Conservation (phyloP, 2,888 invertebrate genomes). For the Apeira syringaria region DNA sequence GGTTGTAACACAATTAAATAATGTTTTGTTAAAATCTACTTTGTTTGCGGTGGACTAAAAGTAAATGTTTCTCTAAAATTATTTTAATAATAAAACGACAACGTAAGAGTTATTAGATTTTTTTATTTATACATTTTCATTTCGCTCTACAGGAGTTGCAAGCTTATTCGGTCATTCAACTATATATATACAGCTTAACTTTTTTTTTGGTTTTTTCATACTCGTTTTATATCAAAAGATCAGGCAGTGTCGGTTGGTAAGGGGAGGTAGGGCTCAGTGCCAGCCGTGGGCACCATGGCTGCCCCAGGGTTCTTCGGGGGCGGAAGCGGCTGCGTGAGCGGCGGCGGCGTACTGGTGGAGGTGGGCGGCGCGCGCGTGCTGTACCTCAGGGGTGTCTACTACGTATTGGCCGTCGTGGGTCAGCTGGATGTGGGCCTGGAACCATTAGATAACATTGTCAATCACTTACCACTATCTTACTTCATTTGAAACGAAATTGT, state of each 20-base stretch:
- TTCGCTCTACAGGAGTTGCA: constrained; percentile 72
- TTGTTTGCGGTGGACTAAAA: too few species aligned
- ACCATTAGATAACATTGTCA: not conserved
- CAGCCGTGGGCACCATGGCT: constrained; percentile 60
- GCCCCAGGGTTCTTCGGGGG: constrained; percentile 75
- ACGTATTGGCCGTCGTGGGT: constrained; percentile 80
- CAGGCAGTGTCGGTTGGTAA: constrained; percentile 56
- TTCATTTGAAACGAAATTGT: too few species aligned
- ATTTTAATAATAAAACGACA: constrained; percentile 33
- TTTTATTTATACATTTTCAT: constrained; percentile 73
- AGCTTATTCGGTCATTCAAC: constrained; percentile 65
- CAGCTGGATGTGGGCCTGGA: constrained; percentile 75
- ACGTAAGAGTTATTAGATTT: constrained; percentile 61
- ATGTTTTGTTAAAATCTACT: too few species aligned
- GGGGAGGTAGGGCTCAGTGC: constrained; percentile 63
- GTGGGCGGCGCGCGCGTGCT: constrained; percentile 75
- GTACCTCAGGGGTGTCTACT: constrained; percentile 77
- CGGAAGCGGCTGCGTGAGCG: constrained; percentile 72
- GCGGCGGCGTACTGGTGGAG: constrained; percentile 69
- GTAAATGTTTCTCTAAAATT: not conserved
- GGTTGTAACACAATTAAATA: too few species aligned
- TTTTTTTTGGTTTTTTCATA: constrained; percentile 59
- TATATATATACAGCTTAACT: constrained; percentile 75
- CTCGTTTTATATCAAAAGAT: constrained; percentile 74
- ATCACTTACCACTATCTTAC: too few species aligned